Base-by-base conservation (phyloP, 2,113 vertebrate genomes). In the Ammodytes marinus region DNA sequence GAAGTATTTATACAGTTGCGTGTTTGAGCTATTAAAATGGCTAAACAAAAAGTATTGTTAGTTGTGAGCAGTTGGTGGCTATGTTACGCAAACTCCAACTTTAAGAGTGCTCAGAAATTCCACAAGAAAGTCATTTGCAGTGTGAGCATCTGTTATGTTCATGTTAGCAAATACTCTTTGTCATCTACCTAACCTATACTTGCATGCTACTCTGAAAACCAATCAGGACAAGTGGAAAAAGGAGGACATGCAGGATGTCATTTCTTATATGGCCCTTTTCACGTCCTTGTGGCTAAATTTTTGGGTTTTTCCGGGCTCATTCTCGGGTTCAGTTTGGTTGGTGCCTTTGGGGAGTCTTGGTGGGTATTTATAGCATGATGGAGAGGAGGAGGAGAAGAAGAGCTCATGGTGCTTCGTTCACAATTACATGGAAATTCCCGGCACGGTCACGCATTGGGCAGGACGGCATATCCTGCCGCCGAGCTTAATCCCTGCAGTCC, bases 361-460 rank as follows among this genome's bases (percentile, higher is more conserved):
- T 68, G 69, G 27, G 77, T 93, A 92, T 93, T 91, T 91, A 92
- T 94, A 91, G 88, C 4, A 3, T 19, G 11, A 80, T 77, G 77
- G 72, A 84, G 69, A 65, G 79, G 81, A 83, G 78, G 79, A 87
- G 73, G 68, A 83, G 79, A 84, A 67, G 60, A 40, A 85, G 74
- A 75, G 67, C 88, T 89, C 82, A 77, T 77, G 83, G 81, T 79
- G 87, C 83, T 86, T 88, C 86, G 80, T 85, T 91, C 81, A 90
- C 93, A 94, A 95, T 95, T 95, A 92, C 92, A 95, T 88, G 91
- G 94, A 95, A 93, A 95, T 95, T 94, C 86, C 86, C 77, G 37
- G 89, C 88, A 86, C 66, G 81, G 94, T 93, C 93, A 94, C 88
- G 90, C 93, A 84, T 92, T 91, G 77, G 63, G 78, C 59, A 50